Conservation (phyloP, 1,140 invertebrate genomes). For the Frieseomelitta varia region DNA sequence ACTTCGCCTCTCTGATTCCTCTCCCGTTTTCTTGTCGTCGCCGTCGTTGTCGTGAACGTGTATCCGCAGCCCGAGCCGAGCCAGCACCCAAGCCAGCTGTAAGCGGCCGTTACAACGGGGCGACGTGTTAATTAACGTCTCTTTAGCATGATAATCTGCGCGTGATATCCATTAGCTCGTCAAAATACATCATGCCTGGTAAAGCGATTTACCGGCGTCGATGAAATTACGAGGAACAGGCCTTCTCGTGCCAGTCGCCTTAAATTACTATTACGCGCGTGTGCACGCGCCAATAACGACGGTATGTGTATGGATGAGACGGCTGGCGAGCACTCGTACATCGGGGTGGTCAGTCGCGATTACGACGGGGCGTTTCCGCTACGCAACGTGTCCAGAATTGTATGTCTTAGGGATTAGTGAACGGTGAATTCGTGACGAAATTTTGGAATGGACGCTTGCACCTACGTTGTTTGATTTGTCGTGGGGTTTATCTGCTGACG, state of each 20-base stretch:
- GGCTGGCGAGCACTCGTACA: neutral
- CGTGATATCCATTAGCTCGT: conserved; percentile 72
- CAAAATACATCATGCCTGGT: conserved; percentile 65
- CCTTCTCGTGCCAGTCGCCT: conserved; percentile 37
- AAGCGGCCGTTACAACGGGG: conserved; percentile 65
- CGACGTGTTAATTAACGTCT: conserved; percentile 73
- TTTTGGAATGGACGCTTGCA: neutral
- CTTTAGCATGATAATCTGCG: conserved; percentile 73
- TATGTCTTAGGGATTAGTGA: neutral
- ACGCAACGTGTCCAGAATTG: neutral
- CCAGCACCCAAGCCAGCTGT: conserved; percentile 23
- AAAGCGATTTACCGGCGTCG: conserved; percentile 58
- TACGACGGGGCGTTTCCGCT: neutral
- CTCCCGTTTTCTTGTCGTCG: neutral
- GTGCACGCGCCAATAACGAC: neutral
- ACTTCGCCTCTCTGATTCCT: neutral
- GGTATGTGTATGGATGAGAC: neutral
- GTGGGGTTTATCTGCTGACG: neutral
- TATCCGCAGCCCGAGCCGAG: neutral
- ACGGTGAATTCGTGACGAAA: neutral
- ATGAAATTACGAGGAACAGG: conserved; percentile 54
- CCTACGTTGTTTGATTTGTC: neutral
- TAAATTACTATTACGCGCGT: conserved; percentile 36
- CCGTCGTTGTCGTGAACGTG: neutral
- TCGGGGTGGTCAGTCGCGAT: neutral